Evolutionary conservation across 2,797 vertebrate genomes (phyloP).

Genomic region (Bovichtus diacanthus): DNA sequence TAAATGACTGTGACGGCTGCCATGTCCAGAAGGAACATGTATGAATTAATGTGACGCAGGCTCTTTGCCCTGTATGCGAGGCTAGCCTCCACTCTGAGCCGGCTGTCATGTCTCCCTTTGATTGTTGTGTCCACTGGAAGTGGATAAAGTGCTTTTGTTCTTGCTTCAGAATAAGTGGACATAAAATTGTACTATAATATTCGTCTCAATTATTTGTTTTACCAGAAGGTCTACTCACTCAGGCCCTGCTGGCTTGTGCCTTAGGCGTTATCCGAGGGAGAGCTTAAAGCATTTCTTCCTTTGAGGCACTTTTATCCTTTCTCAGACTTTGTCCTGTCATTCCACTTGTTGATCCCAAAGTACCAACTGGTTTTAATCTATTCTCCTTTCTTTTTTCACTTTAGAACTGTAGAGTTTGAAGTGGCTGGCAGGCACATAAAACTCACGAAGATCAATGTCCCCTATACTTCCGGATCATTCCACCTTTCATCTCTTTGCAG

Average conservation of each 20-base stretch:
- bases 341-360: constrained; percentile 28
- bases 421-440: neutral
- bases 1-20: constrained; percentile 67
- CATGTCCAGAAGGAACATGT: constrained; percentile 54
- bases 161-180: constrained; percentile 3
- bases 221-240: neutral
- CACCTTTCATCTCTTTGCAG: constrained; percentile 1
- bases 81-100: constrained; percentile 11
- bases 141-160: constrained; percentile 24
- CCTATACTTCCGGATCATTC: neutral
- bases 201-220: neutral
- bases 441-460: neutral
- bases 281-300: neutral
- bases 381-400: neutral
- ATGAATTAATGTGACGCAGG: constrained; percentile 55
- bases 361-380: constrained; percentile 6
- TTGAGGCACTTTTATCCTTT: neutral
- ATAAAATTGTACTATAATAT: constrained; percentile 1
- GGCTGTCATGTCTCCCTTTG: constrained; percentile 20
- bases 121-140: constrained; percentile 9
- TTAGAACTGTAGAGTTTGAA: neutral
- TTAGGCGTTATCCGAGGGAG: neutral
- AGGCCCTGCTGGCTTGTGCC: neutral
- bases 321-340: neutral
- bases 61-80: neutral